Base-by-base conservation (phyloP, 2,797 vertebrate genomes). In the Novumbra hubbsi region DNA sequence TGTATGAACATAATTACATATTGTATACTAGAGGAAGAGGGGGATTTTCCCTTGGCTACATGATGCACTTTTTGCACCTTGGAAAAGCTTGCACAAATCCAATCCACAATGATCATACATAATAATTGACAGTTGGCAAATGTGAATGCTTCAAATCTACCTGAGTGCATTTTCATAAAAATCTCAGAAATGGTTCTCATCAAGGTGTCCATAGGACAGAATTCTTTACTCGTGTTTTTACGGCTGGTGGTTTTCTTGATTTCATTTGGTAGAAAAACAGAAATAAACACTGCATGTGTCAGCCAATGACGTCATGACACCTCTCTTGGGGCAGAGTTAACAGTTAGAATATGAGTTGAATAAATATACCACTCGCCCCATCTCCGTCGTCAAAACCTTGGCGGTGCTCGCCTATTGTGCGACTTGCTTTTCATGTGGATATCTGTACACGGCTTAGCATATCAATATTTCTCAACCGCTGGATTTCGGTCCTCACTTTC, bases 311-410 rank as follows among this genome's bases (percentile, higher is more conserved):
- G 85, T 69, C 67, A 32, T 78, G 80, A 73, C 84, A 79, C 75
- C 86, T 82, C 72, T 85, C 80, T 78, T 52, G 68, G 63, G 73
- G 83, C 84, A 75, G 81, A 84, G 82, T 75, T 79, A 68, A 84
- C 79, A 74, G 78, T 57, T n/a, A 17, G 78, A 88, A 76, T 77
- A 73, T 77, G 50, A 78, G 74, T 69, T 78, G 80, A 77, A 85
- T 81, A 84, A 84, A 89, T 79, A 84, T 78, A 83, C 80, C 81
- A 81, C 83, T 89, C 84, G 83, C 9, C 21, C 11, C 27, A 64
- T 48, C 0, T 74, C 81, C 70, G 66, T 81, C 84, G 74, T 85
- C 80, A 80, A 79, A 83, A 68, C 73, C 67, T 72, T 70, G 85
- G 66, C 86, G 85, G 79, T 75, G 79, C 73, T 81, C 28, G 45